Base-by-base conservation (phyloP, 2,797 vertebrate species). In the Esox lucius region DNA sequence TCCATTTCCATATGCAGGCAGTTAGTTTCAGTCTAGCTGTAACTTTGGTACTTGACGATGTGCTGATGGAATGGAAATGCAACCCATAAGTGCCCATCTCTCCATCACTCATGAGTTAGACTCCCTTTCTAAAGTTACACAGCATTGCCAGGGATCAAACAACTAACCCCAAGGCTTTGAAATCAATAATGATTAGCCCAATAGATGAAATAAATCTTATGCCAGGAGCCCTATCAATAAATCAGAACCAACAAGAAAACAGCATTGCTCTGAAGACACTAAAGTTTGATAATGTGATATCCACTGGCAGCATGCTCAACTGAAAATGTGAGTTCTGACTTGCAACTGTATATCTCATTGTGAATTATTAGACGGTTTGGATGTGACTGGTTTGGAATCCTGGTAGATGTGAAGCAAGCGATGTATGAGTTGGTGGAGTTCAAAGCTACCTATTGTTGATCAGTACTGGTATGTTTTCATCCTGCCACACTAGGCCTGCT, bases 151-250 rank as follows among this genome's bases (percentile, higher is more conserved):
- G 84, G 87, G 89, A 81, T 88, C 78, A 83, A 79, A 90, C 81
- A 87, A 62, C 75, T 82, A 11, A 53, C 79, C 69, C 76, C 70
- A 49, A 78, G 87, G 83, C 78, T 77, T 77, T 75, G 1, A 84
- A 89, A 90, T 93, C 91, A 88, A 88, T 87, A 87, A 89, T 89
- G 71, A 90, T 89, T 79, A 91, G 87, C 87, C 84, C 79, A 80
- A 77, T 84, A 84, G 84, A 87, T 80, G 80, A 86, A 88, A 87
- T 83, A 80, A 85, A 85, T 84, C 69, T 75, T 73, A 82, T 85
- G 81, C 83, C 85, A 84, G 74, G 82, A 85, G 82, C 84, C 75
- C 46, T 75, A 87, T 87, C 77, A 86, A 91, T 91, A 84, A 88
- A 86, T 83, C 68, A 88, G 80, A 86, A 49, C 61, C 75, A 76